Evolutionary conservation across 1,140 invertebrate genomes (phyloP).

Genomic region (Spodoptera litura): DNA sequence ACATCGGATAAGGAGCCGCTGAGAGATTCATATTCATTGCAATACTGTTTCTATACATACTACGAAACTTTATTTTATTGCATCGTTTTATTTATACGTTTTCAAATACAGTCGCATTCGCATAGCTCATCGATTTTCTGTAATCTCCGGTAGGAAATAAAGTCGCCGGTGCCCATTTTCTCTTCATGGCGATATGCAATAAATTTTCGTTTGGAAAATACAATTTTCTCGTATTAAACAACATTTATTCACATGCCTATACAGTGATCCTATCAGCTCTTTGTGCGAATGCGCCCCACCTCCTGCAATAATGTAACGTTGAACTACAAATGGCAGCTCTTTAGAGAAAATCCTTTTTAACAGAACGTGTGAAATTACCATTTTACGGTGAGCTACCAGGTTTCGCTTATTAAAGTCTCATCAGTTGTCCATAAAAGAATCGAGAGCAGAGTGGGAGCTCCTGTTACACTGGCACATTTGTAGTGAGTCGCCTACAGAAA

Average conservation of each 20-base stretch:
- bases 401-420: conserved; percentile 43
- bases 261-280: not conserved
- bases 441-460: conserved; percentile 49
- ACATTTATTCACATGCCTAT: not conserved
- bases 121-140: not conserved
- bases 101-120: not conserved
- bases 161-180: conserved; percentile 30
- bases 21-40: conserved; percentile 54
- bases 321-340: conserved; percentile 62
- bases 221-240: not conserved
- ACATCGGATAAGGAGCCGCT: conserved; percentile 45
- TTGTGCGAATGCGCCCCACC: conserved; percentile 5
- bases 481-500: conserved; percentile 69
- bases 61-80: not conserved
- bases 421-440: conserved; percentile 46
- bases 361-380: conserved; percentile 48
- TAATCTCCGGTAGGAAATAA: conserved; percentile 48
- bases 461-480: conserved; percentile 53
- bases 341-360: conserved; percentile 58
- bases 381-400: conserved; percentile 43
- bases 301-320: conserved; percentile 55
- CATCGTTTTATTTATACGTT: not conserved
- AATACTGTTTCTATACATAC: not conserved
- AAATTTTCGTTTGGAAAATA: conserved; percentile 2
- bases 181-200: not conserved